Evolutionary conservation across 1,140 invertebrate genomes (phyloP).

Genomic region (Tetramorium simillimum): DNA sequence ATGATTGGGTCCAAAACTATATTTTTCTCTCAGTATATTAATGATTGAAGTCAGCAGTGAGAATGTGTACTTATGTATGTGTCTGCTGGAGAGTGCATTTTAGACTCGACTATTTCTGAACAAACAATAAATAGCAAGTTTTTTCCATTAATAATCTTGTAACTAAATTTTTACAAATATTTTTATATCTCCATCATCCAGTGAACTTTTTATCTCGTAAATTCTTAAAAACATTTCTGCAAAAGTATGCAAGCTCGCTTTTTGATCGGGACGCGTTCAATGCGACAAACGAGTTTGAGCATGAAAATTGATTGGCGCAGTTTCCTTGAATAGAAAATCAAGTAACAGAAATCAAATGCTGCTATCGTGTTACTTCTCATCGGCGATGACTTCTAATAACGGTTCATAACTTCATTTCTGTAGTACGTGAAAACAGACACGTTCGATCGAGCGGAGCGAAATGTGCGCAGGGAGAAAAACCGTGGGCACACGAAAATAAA

Average conservation of each 20-base stretch:
- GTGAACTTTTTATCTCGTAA: not conserved
- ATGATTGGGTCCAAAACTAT: too few relatives aligned
- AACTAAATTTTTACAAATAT: not conserved
- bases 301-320: not conserved
- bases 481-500: not conserved
- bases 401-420: not conserved
- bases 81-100: not conserved
- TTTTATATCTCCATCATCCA: not conserved
- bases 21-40: too few relatives aligned
- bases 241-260: not conserved
- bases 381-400: not conserved
- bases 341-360: constrained; percentile 10
- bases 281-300: not conserved
- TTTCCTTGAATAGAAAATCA: constrained; percentile 1
- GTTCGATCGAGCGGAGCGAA: constrained; percentile 21
- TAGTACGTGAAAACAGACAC: constrained; percentile 7
- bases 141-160: not conserved
- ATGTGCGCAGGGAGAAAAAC: constrained; percentile 19
- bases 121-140: constrained; percentile 4
- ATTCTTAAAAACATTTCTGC: not conserved
- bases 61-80: not conserved
- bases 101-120: not conserved
- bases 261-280: not conserved
- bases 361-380: not conserved
- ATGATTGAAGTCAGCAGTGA: not conserved